Percentiles rank a stretch among this genome's conserved stretches.
phyloP scores from a whole-genome alignment of 2,113 vertebrate species.

The Erpornis zantholeuca region DNA sequence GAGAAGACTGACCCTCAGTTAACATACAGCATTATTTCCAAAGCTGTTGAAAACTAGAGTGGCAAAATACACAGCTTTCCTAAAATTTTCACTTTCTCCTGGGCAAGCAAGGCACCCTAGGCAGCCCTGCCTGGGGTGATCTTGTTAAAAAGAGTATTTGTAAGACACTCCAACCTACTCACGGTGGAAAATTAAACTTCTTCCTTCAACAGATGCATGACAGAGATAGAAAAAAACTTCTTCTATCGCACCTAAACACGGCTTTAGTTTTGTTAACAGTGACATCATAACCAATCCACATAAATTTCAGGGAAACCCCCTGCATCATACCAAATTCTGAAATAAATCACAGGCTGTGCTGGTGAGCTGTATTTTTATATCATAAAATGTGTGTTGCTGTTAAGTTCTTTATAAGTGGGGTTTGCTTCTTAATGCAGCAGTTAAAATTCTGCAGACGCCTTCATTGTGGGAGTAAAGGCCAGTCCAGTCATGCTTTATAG shows the following conservation, averaged over 20 bases:
- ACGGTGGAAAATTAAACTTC: not conserved
- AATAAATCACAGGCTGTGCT: not conserved
- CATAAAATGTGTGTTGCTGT: not conserved
- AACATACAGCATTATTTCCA: not conserved
- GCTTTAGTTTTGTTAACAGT: not conserved
- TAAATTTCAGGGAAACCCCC: not conserved
- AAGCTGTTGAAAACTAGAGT: not conserved
- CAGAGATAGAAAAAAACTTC: not conserved
- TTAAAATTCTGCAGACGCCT: not conserved
- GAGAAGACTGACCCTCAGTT: not conserved
- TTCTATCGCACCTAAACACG: not conserved
- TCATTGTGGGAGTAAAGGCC: not conserved
- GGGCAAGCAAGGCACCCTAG: not conserved
- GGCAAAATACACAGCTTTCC: not conserved
- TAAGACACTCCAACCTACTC: not conserved
- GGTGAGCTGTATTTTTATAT: not conserved
- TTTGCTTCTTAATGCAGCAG: not conserved
- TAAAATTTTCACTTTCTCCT: not conserved
- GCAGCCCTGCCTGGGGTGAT: not conserved
- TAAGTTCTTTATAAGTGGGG: not conserved
- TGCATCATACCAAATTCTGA: not conserved
- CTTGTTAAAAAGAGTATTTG: not conserved
- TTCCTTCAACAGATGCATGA: not conserved
- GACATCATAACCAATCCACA: not conserved
- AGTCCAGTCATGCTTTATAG: not conserved